Evolutionary conservation across 2,113 vertebrate genomes (phyloP).

Genomic region (Aptenodytes forsteri): DNA sequence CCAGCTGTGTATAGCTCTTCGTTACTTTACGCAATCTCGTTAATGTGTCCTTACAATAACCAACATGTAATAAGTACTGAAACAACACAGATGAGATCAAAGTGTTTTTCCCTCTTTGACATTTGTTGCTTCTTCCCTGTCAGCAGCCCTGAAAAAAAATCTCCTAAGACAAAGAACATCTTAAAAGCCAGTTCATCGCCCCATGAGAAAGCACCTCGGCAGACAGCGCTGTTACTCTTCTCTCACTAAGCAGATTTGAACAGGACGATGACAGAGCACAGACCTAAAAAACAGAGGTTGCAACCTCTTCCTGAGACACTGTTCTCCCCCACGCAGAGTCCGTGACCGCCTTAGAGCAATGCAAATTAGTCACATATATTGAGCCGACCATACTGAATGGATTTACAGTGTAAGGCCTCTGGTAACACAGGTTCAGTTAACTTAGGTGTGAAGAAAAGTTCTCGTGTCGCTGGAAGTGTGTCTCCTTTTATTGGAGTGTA

Average conservation of each 20-base stretch:
- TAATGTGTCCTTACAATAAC: background rate
- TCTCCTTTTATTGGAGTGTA: background rate
- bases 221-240: background rate
- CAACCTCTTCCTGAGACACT: background rate
- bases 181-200: background rate
- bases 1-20: background rate
- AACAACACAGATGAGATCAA: background rate
- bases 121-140: background rate
- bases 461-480: fast-evolving
- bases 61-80: background rate
- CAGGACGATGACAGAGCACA: background rate
- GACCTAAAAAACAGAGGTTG: background rate
- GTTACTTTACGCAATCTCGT: background rate
- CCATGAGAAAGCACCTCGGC: background rate
- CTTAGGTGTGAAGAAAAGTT: background rate
- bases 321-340: background rate
- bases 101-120: background rate
- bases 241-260: background rate
- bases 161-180: background rate
- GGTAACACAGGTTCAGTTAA: background rate
- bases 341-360: fast-evolving
- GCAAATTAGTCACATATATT: background rate
- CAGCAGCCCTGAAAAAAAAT: background rate
- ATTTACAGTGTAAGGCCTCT: background rate
- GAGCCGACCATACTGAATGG: background rate